phyloP scores from a whole-genome alignment of 2,797 vertebrate genomes.

The Halcyon leucocephala region DNA sequence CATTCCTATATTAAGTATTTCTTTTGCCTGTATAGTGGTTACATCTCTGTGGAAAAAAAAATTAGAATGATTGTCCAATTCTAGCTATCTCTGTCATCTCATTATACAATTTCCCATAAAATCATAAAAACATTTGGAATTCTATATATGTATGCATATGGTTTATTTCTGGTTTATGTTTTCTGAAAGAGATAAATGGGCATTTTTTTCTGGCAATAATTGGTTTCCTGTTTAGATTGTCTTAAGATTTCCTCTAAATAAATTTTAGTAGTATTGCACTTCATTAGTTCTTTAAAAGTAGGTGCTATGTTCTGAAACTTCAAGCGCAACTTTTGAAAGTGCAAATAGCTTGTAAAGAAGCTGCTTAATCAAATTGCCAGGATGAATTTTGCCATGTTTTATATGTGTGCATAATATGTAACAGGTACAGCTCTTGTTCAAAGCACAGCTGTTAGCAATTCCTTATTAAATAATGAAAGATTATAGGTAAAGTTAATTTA shows the following conservation, averaged over 20 bases:
- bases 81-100: background rate
- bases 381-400: background rate
- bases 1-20: background rate
- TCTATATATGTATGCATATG: background rate
- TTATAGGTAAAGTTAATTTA: background rate
- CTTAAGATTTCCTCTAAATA: background rate
- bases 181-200: background rate
- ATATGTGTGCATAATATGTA: background rate
- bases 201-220: background rate
- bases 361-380: background rate
- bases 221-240: background rate
- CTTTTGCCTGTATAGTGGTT: background rate
- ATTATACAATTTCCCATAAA: background rate
- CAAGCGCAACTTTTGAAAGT: background rate
- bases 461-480: background rate
- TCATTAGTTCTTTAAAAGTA: constrained; percentile 3
- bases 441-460: background rate
- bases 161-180: background rate
- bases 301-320: background rate
- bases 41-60: background rate
- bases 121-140: background rate
- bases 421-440: background rate
- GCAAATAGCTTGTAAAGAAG: background rate
- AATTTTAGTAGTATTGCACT: background rate
- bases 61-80: background rate